Evolutionary conservation across 1,140 invertebrate species (phyloP), one percentile per base, ranked within the genome.

Genomic region (Physella acuta): DNA sequence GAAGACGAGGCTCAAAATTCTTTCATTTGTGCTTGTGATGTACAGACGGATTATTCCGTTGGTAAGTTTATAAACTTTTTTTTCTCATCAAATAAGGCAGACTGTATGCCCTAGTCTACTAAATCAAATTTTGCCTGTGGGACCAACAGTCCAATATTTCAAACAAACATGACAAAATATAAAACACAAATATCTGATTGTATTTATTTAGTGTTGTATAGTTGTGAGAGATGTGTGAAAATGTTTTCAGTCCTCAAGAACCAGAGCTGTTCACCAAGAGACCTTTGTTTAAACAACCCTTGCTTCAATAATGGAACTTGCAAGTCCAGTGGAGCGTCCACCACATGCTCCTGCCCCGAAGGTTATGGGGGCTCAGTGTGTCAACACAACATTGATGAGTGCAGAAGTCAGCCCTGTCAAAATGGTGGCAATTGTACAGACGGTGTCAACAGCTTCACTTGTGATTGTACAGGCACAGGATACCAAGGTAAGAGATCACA

Each of bases 301-400:
- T 64, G 62, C 33, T 4, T 31, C 4, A 64, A 64, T 52, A 53
- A 53, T 64, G 62, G 62, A 3, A 39, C 39, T 1, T 64, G 62
- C 33, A 20, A 4, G 26, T 2, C 26, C 51, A 53, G 5, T 17
- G 3, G 1, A 5, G 30, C 62, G 5, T 52, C 64, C 39, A 34
- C 53, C 24, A 68, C 37, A 37, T 85, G 83, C 68, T 55, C 55
- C 16, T 85, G 84, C 59, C 26, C 68, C 16, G 60, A 68, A n/a
- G 84, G 80, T 33, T 85, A 75, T 67, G 70, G 65, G 33, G 83
- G 83, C 0, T 71, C 52, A 14, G 28, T 55, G 17, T 84, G 83
- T 66, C 82, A 75, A 44, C 68, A 75, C 31, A 62, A 73, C 36
- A 74, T 83, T 0, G 86, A 76, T 66, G 58, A 71, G 59, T 77